These are phyloP conservation scores for Scyliorhinus canicula DNA, from an alignment of 2,797 vertebrate genomes.

Conservation along the genomic window DNA sequence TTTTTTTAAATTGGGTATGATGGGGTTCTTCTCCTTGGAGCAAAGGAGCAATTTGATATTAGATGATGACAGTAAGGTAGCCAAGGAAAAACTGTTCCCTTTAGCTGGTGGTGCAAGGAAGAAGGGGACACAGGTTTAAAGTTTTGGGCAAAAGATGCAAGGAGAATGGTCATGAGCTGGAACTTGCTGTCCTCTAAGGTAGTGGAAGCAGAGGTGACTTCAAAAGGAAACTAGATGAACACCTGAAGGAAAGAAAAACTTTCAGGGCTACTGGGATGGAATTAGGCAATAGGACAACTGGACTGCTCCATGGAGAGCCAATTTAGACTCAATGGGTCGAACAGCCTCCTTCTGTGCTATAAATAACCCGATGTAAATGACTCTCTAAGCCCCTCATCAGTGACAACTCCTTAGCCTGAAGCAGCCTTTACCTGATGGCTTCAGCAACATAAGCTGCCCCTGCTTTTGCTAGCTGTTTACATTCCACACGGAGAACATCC, in stretches of 20 bases:
- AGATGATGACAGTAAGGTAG: neutral
- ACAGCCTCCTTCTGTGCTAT: neutral
- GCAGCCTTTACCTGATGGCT: conserved; percentile 64
- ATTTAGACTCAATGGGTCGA: neutral
- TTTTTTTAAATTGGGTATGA: too few species aligned
- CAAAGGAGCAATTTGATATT: too few species aligned
- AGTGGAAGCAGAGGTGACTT: neutral
- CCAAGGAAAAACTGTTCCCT: neutral
- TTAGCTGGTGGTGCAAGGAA: neutral
- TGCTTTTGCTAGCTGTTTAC: conserved; percentile 56
- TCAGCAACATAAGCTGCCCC: conserved; percentile 58
- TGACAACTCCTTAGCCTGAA: neutral
- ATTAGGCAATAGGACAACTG: neutral
- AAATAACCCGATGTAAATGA: neutral
- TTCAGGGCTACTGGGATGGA: neutral
- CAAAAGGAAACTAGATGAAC: neutral
- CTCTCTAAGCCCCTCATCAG: neutral
- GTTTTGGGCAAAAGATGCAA: neutral
- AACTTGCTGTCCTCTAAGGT: neutral
- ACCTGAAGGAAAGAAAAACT: neutral
- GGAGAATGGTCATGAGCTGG: neutral
- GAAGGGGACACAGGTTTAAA: neutral
- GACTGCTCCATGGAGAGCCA: neutral
- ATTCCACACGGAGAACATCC: conserved; percentile 66
- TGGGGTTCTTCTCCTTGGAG: too few species aligned